phyloP scores from a whole-genome alignment of 1,140 invertebrate species.

The Mamestra configurata region DNA sequence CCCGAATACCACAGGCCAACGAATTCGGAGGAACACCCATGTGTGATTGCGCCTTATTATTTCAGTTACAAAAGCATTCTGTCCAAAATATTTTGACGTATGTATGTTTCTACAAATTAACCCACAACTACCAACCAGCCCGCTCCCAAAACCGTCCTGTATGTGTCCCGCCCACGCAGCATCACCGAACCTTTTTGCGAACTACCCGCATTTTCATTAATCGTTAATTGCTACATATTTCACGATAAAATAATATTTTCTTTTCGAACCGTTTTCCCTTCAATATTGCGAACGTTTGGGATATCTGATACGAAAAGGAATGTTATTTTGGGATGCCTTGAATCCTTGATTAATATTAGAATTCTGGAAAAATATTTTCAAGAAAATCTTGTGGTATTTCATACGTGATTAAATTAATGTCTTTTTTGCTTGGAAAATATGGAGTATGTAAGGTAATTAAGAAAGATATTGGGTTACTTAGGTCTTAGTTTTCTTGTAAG shows the following conservation, averaged over 20 bases:
- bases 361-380: conserved; percentile 18
- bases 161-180: not conserved
- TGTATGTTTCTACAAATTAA: no score
- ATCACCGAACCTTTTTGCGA: not conserved
- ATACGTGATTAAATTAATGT: conserved; percentile 3
- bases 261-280: not conserved
- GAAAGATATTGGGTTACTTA: not conserved
- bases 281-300: not conserved
- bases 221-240: conserved; percentile 29
- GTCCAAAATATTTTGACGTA: no score
- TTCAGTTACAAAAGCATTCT: no score
- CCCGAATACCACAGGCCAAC: no score
- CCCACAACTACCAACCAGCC: no score
- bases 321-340: conserved; percentile 25
- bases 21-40: no score
- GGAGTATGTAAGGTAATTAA: not conserved
- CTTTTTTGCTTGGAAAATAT: not conserved
- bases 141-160: no score
- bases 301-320: conserved; percentile 2
- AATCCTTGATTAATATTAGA: conserved; percentile 12
- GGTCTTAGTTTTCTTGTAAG: not conserved
- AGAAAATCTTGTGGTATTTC: conserved; percentile 4
- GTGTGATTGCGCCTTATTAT: no score
- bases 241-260: not conserved
- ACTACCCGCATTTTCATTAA: conserved; percentile 15